Base-by-base conservation (phyloP, 2,113 vertebrate species). In the Cynoglossus semilaevis region DNA sequence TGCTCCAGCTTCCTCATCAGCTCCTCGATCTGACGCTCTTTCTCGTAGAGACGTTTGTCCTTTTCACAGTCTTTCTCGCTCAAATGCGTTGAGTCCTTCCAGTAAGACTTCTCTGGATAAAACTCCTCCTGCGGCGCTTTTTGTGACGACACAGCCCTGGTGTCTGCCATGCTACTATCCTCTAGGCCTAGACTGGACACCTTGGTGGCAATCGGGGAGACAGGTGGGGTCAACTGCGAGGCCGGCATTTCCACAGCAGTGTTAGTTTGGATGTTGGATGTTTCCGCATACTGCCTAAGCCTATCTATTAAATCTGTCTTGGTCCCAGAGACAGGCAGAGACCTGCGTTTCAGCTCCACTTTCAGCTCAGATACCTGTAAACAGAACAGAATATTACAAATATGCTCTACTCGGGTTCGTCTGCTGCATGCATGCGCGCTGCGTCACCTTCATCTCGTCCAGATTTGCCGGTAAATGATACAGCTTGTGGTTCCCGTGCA, bases 251-350 rank as follows among this genome's bases (percentile, higher is more conserved):
- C 83, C 7, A 42, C 36, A 45, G 38, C n/a, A 56, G 42, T 35
- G 46, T 48, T 41, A n/a, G 34, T 67, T 15, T 83, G 81, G 38
- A 44, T 34, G 58, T 89, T 91, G 1, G 58, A 55, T 8, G 42
- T 82, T 57, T 82, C 86, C 63, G 89, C 18, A 67, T 67, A 34
- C 7, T 54, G 22, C 65, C 76, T 84, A 16, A 99, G 87, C 42
- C 96, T 92, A 65, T 99, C 97, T 40, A 99, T 96, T 56, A 99
- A 92, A 81, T 98, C 95, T 0, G 91, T 94, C 85, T 99, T 99
- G 51, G 96, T 98, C 77, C 97, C 97, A 8, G 97, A 99, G 49
- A 99, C 97, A 0, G 95, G 96, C 41, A 99, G 87, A 15, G 93
- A 94, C 74, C 97, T 90, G 49, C 95, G 80, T 81, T 99, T 99